Evolutionary conservation across 2,113 vertebrate species (phyloP).

Genomic region (Pelobates fuscus): DNA sequence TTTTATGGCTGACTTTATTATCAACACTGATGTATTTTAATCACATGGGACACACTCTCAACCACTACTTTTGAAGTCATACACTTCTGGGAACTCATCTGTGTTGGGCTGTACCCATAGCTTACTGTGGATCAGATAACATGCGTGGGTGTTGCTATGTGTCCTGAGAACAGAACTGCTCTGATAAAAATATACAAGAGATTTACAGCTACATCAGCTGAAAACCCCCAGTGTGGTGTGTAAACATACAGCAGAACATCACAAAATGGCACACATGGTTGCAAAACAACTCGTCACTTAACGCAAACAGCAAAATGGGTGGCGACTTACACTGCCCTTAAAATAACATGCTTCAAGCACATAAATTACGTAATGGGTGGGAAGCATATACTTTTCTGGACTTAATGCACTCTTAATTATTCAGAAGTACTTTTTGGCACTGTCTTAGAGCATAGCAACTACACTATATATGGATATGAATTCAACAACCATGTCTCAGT

Average conservation of each 20-base stretch:
- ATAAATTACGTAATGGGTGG: not conserved
- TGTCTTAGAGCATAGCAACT: too few relatives aligned
- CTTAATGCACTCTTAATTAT: too few relatives aligned
- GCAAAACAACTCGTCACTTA: not conserved
- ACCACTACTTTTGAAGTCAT: not conserved
- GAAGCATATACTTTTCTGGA: too few relatives aligned
- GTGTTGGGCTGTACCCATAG: conserved; percentile 2
- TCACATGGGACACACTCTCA: too few relatives aligned
- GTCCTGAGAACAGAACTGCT: conserved; percentile 45
- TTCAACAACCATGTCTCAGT: too few relatives aligned
- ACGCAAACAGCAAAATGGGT: not conserved
- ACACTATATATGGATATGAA: too few relatives aligned
- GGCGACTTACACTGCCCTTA: conserved; percentile 1
- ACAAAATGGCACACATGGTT: too few relatives aligned
- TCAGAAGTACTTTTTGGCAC: too few relatives aligned
- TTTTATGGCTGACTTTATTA: too few relatives aligned
- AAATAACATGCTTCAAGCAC: not conserved
- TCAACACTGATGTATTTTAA: too few relatives aligned
- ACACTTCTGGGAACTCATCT: not conserved
- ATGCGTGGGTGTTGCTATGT: conserved; percentile 48
- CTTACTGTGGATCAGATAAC: conserved; percentile 47
- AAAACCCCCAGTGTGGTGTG: conserved; percentile 23
- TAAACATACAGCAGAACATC: conserved; percentile 30
- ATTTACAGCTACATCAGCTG: conserved; percentile 10
- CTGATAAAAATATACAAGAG: conserved; percentile 47